These are phyloP conservation scores for Cacatua alba DNA, from an alignment of 2,113 vertebrate genomes.

Conservation along the genomic window DNA sequence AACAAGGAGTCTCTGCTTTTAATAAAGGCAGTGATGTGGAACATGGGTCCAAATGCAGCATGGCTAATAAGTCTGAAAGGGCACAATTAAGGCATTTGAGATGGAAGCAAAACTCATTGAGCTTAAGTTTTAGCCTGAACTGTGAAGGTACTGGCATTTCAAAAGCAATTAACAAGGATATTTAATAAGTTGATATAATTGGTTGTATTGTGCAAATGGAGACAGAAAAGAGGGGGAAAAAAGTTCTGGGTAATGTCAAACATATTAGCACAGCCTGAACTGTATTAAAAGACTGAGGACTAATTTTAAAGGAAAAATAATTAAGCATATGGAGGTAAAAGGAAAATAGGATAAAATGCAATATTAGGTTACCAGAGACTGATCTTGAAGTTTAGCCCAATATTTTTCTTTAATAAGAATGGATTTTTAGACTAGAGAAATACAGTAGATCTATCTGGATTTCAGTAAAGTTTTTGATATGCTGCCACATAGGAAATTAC, in stretches of 20 bases:
- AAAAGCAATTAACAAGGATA: not conserved
- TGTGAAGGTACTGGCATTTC: not conserved
- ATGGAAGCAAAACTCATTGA: not conserved
- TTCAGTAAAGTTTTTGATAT: conserved; percentile 41
- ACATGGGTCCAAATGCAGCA: not conserved
- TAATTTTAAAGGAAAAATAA: conserved; percentile 57
- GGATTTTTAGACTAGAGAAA: conserved; percentile 50
- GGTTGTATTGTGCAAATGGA: not conserved
- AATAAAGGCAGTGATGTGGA: not conserved
- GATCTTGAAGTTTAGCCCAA: conserved; percentile 48
- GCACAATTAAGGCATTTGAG: not conserved
- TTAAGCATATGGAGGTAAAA: conserved; percentile 21
- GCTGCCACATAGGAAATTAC: conserved; percentile 62
- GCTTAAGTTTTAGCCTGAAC: not conserved
- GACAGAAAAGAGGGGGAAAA: not conserved
- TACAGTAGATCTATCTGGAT: conserved; percentile 48
- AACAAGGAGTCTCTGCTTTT: not conserved
- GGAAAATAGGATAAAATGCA: conserved; percentile 43
- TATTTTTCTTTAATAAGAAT: conserved; percentile 71
- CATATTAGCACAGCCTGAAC: not conserved
- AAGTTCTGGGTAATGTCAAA: not conserved
- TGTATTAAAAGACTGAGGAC: not conserved
- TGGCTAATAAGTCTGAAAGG: not conserved
- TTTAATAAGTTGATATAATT: not conserved
- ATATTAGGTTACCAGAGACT: conserved; percentile 39